Evolutionary conservation across 2,888 invertebrate species (phyloP).

Genomic region (Archaeoteleia sp.): DNA sequence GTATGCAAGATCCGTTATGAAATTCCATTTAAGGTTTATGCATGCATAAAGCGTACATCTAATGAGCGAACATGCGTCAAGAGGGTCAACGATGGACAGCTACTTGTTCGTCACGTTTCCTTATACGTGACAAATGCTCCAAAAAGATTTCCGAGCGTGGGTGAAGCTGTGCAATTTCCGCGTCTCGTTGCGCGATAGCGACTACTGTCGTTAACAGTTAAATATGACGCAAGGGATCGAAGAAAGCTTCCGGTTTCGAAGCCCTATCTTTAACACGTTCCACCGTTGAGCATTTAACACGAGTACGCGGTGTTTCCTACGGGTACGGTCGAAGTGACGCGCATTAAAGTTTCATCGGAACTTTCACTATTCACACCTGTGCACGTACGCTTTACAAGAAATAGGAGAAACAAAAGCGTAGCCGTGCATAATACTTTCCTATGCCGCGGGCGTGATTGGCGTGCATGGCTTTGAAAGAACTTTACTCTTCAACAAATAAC

Average conservation of each 20-base stretch:
- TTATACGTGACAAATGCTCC: slow-evolving; percentile 53
- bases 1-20: slow-evolving; percentile 51
- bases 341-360: slow-evolving; percentile 45
- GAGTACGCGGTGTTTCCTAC: background rate
- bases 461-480: background rate
- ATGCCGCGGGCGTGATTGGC: background rate
- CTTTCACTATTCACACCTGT: slow-evolving; percentile 50
- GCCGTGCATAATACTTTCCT: no score
- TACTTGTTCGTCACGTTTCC: slow-evolving; percentile 28
- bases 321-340: slow-evolving; percentile 32
- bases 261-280: slow-evolving; percentile 38
- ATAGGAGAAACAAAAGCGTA: slow-evolving; percentile 29
- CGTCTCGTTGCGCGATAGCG: slow-evolving; percentile 22
- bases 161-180: slow-evolving; percentile 32
- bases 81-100: slow-evolving; percentile 50
- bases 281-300: no score
- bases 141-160: slow-evolving; percentile 56
- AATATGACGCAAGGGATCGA: slow-evolving; percentile 36
- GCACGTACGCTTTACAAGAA: slow-evolving; percentile 22
- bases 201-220: slow-evolving; percentile 20
- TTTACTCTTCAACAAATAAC: slow-evolving; percentile 8
- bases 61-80: slow-evolving; percentile 32
- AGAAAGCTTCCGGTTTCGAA: slow-evolving; percentile 40
- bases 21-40: slow-evolving; percentile 53
- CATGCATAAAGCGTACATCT: slow-evolving; percentile 39